Base-by-base conservation (phyloP, 2,888 invertebrate genomes). In the Diaphora mendica region DNA sequence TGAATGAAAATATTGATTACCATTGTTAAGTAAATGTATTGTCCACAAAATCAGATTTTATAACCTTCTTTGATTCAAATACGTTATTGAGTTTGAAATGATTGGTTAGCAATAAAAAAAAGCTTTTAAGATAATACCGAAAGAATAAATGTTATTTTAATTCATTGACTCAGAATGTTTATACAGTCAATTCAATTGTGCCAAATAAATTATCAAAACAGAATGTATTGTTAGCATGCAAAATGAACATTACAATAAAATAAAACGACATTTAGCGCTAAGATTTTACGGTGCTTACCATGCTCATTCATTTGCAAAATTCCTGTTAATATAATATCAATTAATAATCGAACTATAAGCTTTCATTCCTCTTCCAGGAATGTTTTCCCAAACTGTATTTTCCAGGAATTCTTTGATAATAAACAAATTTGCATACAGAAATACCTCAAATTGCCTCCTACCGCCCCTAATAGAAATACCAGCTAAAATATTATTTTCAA, bases 1-100 rank as follows among this genome's bases (percentile, higher is more conserved):
- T 82, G 84, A 84, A 83, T 82, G 79, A 82, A 81, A 77, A 68
- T 79, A 79, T 80, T 79, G 72, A 78, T 77, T 74, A 70, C 48
- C 23, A 70, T 78, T 74, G 70, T 74, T 39, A 26, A 71, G 64
- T 70, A 64, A 78, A 79, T 79, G 67, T 67, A 55, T 74, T 74
- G 66, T 79, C 59, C 72, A 68, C 67, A 65, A 62, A 70, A 76
- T 76, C 39, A 68, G 67, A 72, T 76, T n/a, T n/a, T 70, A 55
- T 72, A 68, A 42, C 44, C 30, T 30, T 64, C 64, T 64, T 30
- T 33, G 35, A 70, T 44, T 70, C 48, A 73, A 73, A 62, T 55
- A 70, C 44, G 17, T 48, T 70, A 23, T 20, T 42, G 30, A 30
- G 17, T 62, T 26, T 62, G 30, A 17, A 62, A 62, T 30, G 8